Evolutionary conservation across 2,113 vertebrate species (phyloP).

Genomic region (Alethe diademata): DNA sequence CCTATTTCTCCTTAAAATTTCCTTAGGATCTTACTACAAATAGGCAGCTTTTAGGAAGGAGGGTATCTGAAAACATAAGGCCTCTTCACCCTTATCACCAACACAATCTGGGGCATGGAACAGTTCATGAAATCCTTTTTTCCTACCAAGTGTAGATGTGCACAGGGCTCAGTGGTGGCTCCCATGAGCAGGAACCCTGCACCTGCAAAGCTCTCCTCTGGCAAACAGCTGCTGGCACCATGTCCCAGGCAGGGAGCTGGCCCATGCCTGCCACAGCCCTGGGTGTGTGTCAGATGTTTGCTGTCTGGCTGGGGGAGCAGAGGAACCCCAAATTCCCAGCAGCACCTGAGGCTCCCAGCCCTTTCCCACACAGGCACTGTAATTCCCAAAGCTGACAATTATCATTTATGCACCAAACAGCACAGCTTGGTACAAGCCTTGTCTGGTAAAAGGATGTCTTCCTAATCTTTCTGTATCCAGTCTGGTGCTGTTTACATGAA

Average conservation of each 20-base stretch:
- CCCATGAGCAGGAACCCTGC: background rate
- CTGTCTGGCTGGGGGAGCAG: background rate
- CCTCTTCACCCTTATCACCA: background rate
- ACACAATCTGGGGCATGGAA: background rate
- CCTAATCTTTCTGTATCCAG: constrained; percentile 42
- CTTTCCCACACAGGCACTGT: background rate
- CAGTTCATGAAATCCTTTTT: background rate
- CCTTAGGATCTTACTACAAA: background rate
- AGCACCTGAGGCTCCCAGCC: background rate
- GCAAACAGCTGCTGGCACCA: fast-evolving
- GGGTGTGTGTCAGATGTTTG: background rate
- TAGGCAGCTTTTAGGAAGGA: background rate
- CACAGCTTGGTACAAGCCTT: background rate
- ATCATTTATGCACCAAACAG: background rate
- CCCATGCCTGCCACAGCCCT: fast-evolving
- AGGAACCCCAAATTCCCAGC: background rate
- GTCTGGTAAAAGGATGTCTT: background rate
- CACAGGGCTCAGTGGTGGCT: background rate
- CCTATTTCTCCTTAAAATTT: background rate
- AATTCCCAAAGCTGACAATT: background rate
- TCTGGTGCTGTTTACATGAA: constrained; percentile 66
- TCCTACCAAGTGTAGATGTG: fast-evolving
- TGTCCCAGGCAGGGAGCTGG: fast-evolving
- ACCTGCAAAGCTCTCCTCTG: background rate
- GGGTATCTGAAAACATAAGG: background rate